phyloP scores from a whole-genome alignment of 2,797 vertebrate genomes.

The Orestias chungarensis region DNA sequence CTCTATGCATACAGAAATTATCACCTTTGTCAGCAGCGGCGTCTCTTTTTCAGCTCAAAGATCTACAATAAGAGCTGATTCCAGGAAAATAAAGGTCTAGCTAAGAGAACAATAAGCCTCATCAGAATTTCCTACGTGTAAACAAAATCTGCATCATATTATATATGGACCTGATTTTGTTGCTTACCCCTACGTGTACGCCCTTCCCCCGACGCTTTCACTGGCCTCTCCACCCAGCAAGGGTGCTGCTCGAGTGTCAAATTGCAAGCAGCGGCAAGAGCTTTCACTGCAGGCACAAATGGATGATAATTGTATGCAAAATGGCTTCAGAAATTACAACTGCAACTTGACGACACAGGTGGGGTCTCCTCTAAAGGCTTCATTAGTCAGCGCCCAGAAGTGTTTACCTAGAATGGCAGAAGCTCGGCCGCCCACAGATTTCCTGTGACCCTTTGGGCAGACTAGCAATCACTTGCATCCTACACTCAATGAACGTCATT shows the following conservation, averaged over 20 bases:
- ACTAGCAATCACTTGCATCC: constrained; percentile 21
- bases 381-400: constrained; percentile 16
- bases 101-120: not conserved
- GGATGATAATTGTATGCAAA: constrained; percentile 52
- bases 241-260: constrained; percentile 16
- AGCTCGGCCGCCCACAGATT: constrained; percentile 40
- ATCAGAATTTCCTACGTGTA: not conserved
- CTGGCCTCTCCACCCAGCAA: constrained; percentile 12
- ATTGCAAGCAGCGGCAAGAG: constrained; percentile 16
- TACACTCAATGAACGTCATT: constrained; percentile 30
- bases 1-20: not conserved
- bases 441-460: constrained; percentile 31
- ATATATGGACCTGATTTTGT: constrained; percentile 21
- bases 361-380: constrained; percentile 32
- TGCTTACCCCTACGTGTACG: constrained; percentile 26
- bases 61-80: not conserved
- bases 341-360: constrained; percentile 14
- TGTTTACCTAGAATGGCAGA: constrained; percentile 35
- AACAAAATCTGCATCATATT: not conserved
- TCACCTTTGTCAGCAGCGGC: not conserved
- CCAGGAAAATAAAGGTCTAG: not conserved
- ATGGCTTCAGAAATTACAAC: constrained; percentile 37
- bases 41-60: not conserved
- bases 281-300: constrained; percentile 46
- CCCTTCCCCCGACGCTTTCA: constrained; percentile 30